Conservation (phyloP, 2,797 vertebrate genomes). For the Leptodactylus fallax region DNA sequence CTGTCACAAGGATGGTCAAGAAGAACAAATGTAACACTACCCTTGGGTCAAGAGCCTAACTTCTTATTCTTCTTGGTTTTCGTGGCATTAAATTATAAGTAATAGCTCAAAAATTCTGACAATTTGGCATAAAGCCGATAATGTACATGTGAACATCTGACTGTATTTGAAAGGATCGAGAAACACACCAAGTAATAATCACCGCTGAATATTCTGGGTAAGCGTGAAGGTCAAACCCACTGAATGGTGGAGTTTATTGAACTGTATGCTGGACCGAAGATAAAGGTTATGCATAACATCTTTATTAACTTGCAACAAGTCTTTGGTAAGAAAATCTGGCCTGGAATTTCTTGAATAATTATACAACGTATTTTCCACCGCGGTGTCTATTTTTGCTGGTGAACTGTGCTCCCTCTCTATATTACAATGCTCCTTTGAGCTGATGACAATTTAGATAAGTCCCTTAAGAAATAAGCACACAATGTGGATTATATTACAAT, state of each 20-base stretch:
- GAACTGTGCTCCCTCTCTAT: not conserved
- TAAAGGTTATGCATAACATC: conserved; percentile 22
- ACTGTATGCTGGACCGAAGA: not conserved
- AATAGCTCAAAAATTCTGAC: too few relatives aligned
- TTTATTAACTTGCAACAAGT: conserved; percentile 8
- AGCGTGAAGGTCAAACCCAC: conserved; percentile 18
- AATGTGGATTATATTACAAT: not conserved
- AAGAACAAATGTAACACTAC: too few relatives aligned
- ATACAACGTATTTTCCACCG: not conserved
- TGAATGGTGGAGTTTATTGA: conserved; percentile 3
- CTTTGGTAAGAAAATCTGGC: not conserved
- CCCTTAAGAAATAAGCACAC: not conserved
- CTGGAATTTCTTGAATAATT: not conserved
- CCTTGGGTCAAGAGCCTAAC: too few relatives aligned
- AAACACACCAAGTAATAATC: not conserved
- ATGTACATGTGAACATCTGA: too few relatives aligned
- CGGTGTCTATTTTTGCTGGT: not conserved
- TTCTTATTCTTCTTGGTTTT: too few relatives aligned
- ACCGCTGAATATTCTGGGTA: conserved; percentile 10
- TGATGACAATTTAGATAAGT: not conserved
- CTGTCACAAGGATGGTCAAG: too few relatives aligned
- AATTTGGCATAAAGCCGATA: too few relatives aligned
- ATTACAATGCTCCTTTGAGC: not conserved
- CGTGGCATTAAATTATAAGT: too few relatives aligned
- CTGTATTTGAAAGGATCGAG: not conserved